Evolutionary conservation across 1,140 invertebrate genomes (phyloP).

Genomic region (Elymnias hypermnestra): DNA sequence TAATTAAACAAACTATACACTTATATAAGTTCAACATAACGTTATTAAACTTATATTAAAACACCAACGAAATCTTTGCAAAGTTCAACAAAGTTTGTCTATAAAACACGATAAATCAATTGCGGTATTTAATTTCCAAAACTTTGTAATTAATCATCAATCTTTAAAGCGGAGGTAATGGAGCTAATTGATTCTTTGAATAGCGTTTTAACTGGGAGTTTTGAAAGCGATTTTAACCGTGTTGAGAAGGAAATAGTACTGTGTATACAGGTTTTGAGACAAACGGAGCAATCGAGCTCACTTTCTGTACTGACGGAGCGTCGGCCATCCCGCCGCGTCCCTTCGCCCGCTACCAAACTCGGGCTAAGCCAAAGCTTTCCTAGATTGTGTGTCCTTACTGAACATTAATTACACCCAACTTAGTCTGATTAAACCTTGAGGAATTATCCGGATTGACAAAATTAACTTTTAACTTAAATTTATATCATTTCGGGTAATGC

Average conservation of each 20-base stretch:
- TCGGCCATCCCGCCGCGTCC: conserved; percentile 25
- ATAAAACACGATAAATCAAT: neutral
- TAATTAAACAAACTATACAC: no score
- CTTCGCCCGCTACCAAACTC: conserved; percentile 36
- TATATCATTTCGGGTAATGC: conserved; percentile 42
- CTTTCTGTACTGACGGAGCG: conserved; percentile 42
- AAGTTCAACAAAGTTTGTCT: conserved; percentile 2
- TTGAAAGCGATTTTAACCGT: no score
- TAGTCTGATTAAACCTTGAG: conserved; percentile 74
- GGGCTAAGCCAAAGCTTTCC: conserved; percentile 62
- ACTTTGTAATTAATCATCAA: no score
- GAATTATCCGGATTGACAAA: conserved; percentile 74
- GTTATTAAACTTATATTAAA: no score
- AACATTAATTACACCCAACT: conserved; percentile 75
- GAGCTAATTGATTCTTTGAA: neutral
- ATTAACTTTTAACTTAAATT: conserved; percentile 75
- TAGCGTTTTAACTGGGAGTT: neutral
- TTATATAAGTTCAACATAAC: no score
- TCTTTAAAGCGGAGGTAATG: neutral
- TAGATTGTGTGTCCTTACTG: conserved; percentile 71
- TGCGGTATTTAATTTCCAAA: neutral
- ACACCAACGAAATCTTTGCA: neutral
- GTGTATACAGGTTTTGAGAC: conserved; percentile 18
- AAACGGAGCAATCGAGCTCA: conserved; percentile 35
- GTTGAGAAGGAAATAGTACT: neutral